Conservation (phyloP, 2,888 invertebrate genomes). For the Bombyx huttoni region DNA sequence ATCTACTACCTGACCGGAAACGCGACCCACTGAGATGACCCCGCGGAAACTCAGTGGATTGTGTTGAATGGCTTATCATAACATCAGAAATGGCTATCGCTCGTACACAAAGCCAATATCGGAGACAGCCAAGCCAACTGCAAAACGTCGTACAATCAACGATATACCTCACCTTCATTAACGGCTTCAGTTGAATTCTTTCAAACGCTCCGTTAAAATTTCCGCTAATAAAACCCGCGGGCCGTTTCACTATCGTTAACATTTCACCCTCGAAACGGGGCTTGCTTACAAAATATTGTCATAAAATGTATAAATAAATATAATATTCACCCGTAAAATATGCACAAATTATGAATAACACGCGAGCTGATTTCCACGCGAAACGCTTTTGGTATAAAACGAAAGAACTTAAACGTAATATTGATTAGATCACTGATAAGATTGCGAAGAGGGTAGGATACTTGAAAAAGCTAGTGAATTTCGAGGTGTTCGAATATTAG, state of each 20-base stretch:
- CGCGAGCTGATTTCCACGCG: conserved; percentile 27
- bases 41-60: too few species aligned
- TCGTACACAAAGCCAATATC: too few species aligned
- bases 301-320: conserved; percentile 16
- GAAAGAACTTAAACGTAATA: background rate
- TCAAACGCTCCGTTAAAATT: background rate
- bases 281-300: conserved; percentile 17
- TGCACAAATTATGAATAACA: conserved; percentile 41
- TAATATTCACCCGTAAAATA: conserved; percentile 30
- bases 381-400: conserved; percentile 9
- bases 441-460: background rate
- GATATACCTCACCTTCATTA: too few species aligned
- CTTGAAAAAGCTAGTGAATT: background rate
- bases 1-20: too few species aligned
- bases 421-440: background rate
- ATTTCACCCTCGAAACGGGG: conserved; percentile 10
- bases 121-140: too few species aligned
- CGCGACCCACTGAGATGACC: too few species aligned
- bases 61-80: too few species aligned
- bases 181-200: background rate
- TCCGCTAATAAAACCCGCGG: background rate
- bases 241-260: background rate
- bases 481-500: background rate
- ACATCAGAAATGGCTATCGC: too few species aligned
- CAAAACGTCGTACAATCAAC: too few species aligned